Conservation (phyloP, 1,140 invertebrate genomes). For the Brachionus manjavacas region DNA sequence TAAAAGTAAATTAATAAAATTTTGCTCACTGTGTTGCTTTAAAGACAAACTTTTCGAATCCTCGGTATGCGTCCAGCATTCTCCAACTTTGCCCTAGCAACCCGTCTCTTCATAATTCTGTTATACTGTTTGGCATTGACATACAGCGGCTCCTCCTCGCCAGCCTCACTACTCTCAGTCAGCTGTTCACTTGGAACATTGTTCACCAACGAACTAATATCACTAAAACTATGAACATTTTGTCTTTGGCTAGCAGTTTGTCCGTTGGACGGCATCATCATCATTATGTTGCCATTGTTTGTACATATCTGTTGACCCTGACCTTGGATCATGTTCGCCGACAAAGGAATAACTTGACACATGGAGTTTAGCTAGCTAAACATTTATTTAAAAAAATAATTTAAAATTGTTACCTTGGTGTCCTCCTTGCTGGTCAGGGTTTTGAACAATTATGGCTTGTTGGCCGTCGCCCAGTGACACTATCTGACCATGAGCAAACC, state of each 20-base stretch:
- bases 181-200: not conserved
- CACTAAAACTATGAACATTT: not conserved
- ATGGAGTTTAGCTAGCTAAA: not conserved
- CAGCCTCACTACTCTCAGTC: not conserved
- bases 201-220: constrained; percentile 3
- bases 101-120: constrained; percentile 55
- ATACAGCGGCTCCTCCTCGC: constrained; percentile 70
- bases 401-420: constrained; percentile 2
- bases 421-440: not conserved
- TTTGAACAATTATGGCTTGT: constrained; percentile 36
- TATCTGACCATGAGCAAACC: constrained; percentile 12
- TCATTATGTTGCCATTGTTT: not conserved
- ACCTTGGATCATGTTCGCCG: not conserved
- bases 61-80: constrained; percentile 82
- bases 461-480: constrained; percentile 18
- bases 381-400: too few relatives aligned
- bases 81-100: constrained; percentile 55
- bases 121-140: constrained; percentile 90
- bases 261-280: not conserved
- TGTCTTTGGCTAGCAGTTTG: not conserved
- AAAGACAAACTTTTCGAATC: constrained; percentile 65
- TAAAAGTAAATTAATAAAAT: not conserved
- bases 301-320: not conserved
- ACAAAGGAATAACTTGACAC: not conserved
- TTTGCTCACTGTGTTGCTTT: not conserved